A percentile compares a stretch with the other conserved stretches of the same genome.
Evolutionary conservation across 2,797 vertebrate genomes (phyloP).

Genomic region (Hoplostethus mediterraneus): DNA sequence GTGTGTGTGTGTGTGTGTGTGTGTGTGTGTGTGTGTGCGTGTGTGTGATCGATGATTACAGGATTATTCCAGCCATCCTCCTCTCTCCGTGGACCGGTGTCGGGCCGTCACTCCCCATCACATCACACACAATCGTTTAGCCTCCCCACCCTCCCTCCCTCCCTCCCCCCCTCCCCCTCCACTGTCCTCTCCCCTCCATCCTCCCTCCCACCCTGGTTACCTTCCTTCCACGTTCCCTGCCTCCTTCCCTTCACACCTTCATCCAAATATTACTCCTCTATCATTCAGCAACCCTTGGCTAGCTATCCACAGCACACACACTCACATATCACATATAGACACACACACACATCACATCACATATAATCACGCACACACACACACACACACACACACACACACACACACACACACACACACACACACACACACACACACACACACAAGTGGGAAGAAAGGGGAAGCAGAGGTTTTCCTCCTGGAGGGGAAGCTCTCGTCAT

Average conservation of each 20-base stretch:
- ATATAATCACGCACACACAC: no score
- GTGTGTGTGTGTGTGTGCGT: not conserved
- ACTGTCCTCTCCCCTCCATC: no score
- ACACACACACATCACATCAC: no score
- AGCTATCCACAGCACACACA: no score
- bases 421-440: no score
- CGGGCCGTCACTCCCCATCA: constrained; percentile 25
- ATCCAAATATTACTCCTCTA: not conserved
- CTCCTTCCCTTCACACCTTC: not conserved
- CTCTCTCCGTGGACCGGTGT: not conserved
- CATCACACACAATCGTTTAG: constrained; percentile 11
- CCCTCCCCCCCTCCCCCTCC: not conserved
- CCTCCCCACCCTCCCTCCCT: not conserved
- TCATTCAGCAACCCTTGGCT: no score
- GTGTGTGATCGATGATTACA: constrained; percentile 29
- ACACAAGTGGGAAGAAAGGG: not conserved
- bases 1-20: not conserved
- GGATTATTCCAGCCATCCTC: constrained; percentile 9
- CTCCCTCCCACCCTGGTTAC: not conserved
- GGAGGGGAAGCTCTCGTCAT: not conserved
- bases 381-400: not conserved
- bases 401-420: no score
- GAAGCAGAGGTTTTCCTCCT: not conserved
- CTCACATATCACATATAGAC: no score
- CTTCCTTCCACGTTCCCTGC: not conserved